Evolutionary conservation across 2,113 vertebrate species (phyloP).

Genomic region (Puntigrus tetrazona): DNA sequence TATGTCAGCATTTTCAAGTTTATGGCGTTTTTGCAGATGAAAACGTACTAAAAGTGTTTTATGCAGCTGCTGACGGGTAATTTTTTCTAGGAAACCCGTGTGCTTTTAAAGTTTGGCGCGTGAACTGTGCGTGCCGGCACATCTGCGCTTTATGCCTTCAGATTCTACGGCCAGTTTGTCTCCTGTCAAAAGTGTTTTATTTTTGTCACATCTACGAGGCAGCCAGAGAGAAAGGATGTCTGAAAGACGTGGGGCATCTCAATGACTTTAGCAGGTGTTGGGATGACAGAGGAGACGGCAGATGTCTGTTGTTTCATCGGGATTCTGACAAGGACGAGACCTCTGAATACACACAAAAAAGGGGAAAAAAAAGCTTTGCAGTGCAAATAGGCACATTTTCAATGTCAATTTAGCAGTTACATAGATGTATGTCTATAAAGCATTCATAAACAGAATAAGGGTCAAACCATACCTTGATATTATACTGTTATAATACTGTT

Average conservation of each 20-base stretch:
- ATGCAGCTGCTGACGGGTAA: slow-evolving; percentile 15
- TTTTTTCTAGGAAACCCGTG: not conserved
- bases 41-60: slow-evolving; percentile 25
- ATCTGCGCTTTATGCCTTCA: slow-evolving; percentile 42
- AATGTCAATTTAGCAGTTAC: not conserved
- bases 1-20: no score
- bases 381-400: not conserved
- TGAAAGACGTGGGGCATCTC: slow-evolving; percentile 25
- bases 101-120: not conserved
- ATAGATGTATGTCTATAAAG: no score
- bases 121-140: not conserved
- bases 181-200: slow-evolving; percentile 44
- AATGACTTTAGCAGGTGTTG: slow-evolving; percentile 43
- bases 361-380: not conserved
- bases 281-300: slow-evolving; percentile 9
- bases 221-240: slow-evolving; percentile 29
- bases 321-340: not conserved
- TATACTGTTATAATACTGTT: not conserved
- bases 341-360: not conserved
- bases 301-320: not conserved
- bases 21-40: not conserved
- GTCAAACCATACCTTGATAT: not conserved
- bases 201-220: slow-evolving; percentile 35
- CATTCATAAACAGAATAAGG: not conserved
- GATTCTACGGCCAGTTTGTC: slow-evolving; percentile 26